A percentile compares a stretch with the other conserved stretches of the same genome.
Conservation (phyloP, 2,888 invertebrate genomes). For the Melanostoma scalare region DNA sequence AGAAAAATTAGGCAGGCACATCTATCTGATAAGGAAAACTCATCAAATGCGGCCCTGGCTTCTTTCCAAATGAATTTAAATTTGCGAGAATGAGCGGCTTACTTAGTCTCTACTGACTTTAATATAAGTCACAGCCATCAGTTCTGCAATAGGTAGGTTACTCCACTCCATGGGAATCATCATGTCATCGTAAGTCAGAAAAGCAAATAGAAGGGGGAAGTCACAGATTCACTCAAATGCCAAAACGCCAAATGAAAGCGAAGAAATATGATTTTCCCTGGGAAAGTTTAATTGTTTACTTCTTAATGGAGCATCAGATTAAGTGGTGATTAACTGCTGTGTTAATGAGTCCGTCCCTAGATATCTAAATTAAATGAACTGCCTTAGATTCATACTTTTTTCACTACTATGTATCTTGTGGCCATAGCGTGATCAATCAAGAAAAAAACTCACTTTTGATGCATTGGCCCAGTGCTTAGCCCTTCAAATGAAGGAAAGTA, state of each 20-base stretch:
- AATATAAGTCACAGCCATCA: slow-evolving; percentile 23
- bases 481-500: slow-evolving; percentile 14
- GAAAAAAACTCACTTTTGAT: slow-evolving; percentile 13
- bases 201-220: neutral
- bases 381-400: slow-evolving; percentile 19
- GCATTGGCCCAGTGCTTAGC: neutral
- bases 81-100: slow-evolving; percentile 58
- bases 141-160: neutral
- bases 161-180: slow-evolving; percentile 31
- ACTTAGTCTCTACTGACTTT: slow-evolving; percentile 29
- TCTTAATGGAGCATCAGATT: slow-evolving; percentile 72
- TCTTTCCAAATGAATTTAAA: slow-evolving; percentile 36
- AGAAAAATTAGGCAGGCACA: too few species aligned
- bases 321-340: slow-evolving; percentile 72
- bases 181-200: slow-evolving; percentile 38
- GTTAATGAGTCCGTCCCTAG: slow-evolving; percentile 64
- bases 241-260: slow-evolving; percentile 32
- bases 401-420: neutral
- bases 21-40: too few species aligned
- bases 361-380: slow-evolving; percentile 37
- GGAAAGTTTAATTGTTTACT: slow-evolving; percentile 69
- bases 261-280: slow-evolving; percentile 68
- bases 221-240: neutral
- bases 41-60: slow-evolving; percentile 1
- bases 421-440: slow-evolving; percentile 17